Evolutionary conservation across 2,797 vertebrate species (phyloP), one percentile per base, ranked within the genome.

Genomic region (Caiman crocodilus): DNA sequence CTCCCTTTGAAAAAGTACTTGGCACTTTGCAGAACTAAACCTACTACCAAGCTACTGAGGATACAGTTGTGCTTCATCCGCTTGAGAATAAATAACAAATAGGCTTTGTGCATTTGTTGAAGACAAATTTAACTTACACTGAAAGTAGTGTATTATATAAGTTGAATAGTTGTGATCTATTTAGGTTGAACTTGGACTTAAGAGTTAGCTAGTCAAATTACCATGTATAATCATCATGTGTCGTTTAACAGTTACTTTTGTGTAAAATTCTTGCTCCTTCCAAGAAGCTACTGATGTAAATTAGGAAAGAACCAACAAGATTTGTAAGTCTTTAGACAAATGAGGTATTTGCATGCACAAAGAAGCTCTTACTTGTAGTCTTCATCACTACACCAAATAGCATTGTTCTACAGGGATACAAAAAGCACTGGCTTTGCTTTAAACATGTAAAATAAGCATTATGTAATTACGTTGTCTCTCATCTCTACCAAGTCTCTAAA

Each of bases 401-500:
- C 2, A 1, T 11, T 64, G 50, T 59, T 85, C 73, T 67, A 63
- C 81, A 69, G 15, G 78, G 80, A 20, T 79, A 55, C 79, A 81
- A 83, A 82, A 92, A 42, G n/a, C 57, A 32, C 2, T 28, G 16
- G 69, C 88, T 95, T 82, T 85, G 35, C 88, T 93, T 90, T 76
- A 80, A 63, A 78, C 32, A 4, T 5, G 4, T 84, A 93, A 95
- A 91, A 17, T 74, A 80, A 16, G 87, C 57, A 92, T 25, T 93
- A 88, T 77, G 88, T 76, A 84, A 88, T 61, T 79, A 85, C 30
- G 73, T 79, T 94, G 21, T 69, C 85, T 79, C 71, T 90, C 82
- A 59, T 56, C 2, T 8, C 56, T 14, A 79, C 88, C 84, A 50
- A 83, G 67, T 83, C 74, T 32, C 71, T 92, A 85, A 88, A 86